These are phyloP conservation scores for Cirrhinus mrigala DNA, from an alignment of 2,797 vertebrate genomes.

Conservation along the genomic window DNA sequence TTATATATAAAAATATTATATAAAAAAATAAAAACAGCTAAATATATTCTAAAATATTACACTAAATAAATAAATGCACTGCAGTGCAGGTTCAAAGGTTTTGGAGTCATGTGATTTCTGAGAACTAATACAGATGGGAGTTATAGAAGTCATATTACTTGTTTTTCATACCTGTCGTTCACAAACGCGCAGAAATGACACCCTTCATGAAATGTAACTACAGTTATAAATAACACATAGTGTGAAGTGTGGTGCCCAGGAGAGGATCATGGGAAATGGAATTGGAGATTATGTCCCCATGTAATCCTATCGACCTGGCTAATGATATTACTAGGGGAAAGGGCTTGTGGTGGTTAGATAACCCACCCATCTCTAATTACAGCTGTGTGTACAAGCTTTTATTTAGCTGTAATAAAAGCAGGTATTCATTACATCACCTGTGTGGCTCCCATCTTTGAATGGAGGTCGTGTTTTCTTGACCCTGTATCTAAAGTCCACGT, in stretches of 20 bases:
- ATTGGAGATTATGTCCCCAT: constrained; percentile 30
- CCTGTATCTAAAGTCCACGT: constrained; percentile 13
- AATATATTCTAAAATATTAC: not conserved
- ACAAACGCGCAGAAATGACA: not conserved
- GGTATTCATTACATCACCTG: not conserved
- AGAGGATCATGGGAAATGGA: constrained; percentile 30
- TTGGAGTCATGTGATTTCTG: not conserved
- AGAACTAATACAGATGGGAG: not conserved
- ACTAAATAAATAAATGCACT: not conserved
- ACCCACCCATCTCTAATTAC: not conserved
- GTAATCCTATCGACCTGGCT: constrained; percentile 15
- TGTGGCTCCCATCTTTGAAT: not conserved
- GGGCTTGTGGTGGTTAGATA: constrained; percentile 3
- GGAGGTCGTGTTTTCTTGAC: not conserved
- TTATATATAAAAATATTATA: too few species aligned
- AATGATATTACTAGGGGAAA: constrained; percentile 33
- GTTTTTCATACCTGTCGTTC: not conserved
- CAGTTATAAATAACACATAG: constrained; percentile 24
- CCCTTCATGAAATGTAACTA: not conserved
- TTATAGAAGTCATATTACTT: not conserved
- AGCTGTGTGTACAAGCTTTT: not conserved
- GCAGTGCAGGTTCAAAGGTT: not conserved
- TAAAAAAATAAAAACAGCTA: not conserved
- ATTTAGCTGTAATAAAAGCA: not conserved
- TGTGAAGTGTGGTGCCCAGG: not conserved